Conservation (phyloP, 2,113 vertebrate genomes). For the Loxodonta africana region DNA sequence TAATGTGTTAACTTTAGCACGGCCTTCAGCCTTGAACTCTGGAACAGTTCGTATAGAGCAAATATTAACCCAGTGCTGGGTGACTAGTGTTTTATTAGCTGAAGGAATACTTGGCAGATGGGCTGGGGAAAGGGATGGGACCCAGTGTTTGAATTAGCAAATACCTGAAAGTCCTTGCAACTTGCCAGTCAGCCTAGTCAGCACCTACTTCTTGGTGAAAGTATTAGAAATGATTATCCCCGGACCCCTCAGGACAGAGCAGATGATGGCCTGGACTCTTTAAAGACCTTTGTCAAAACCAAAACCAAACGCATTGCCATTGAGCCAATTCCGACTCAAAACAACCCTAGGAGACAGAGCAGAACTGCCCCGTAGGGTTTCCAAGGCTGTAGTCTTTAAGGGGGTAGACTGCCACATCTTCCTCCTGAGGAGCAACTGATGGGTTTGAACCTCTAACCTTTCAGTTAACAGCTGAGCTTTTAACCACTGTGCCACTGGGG, state of each 20-base stretch:
- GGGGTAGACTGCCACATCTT: too few relatives aligned
- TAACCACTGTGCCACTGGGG: too few relatives aligned
- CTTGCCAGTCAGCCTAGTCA: too few relatives aligned
- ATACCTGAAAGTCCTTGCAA: not conserved
- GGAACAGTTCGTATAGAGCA: conserved; percentile 13
- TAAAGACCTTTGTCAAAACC: too few relatives aligned
- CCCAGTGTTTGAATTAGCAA: not conserved
- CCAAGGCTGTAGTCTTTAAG: too few relatives aligned
- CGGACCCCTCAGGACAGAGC: not conserved
- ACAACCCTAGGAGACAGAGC: too few relatives aligned
- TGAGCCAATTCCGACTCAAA: too few relatives aligned
- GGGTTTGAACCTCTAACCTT: too few relatives aligned
- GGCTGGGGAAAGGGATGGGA: not conserved
- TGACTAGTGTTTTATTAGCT: conserved; percentile 10
- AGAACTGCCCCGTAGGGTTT: too few relatives aligned
- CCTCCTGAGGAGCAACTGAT: too few relatives aligned
- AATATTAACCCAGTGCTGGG: conserved; percentile 50
- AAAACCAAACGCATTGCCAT: too few relatives aligned
- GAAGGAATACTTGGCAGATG: not conserved
- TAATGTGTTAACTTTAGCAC: conserved; percentile 21
- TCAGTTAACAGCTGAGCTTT: too few relatives aligned
- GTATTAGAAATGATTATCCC: not conserved
- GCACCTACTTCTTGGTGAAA: not conserved
- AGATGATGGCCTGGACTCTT: not conserved
- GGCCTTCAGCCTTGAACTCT: conserved; percentile 58